phyloP scores from a whole-genome alignment of 2,888 invertebrate species.

The Neoitamus cyanurus region DNA sequence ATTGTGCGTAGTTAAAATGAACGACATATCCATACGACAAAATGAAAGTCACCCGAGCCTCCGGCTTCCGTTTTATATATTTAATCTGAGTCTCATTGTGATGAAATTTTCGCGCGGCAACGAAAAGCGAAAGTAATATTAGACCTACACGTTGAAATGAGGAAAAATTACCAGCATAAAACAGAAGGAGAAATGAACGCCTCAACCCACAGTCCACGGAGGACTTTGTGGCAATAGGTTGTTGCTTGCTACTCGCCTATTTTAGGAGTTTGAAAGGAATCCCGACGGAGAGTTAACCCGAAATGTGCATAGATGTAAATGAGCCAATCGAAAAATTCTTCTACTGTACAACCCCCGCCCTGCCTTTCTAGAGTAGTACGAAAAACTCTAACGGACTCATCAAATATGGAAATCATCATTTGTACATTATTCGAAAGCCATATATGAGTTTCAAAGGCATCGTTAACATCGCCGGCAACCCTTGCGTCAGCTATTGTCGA shows the following conservation, averaged over 20 bases:
- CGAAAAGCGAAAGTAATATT: not conserved
- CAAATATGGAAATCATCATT: constrained; percentile 36
- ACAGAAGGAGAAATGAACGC: not conserved
- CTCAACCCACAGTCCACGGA: not conserved
- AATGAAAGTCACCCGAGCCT: not conserved
- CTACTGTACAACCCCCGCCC: not conserved
- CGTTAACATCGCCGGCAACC: not conserved
- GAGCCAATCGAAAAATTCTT: not conserved
- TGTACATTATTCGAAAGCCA: not conserved
- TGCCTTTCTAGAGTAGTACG: not conserved
- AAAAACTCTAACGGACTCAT: not conserved
- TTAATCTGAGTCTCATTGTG: not conserved
- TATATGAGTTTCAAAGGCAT: not conserved
- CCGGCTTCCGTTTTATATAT: not conserved
- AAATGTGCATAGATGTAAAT: not conserved
- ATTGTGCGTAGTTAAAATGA: not conserved
- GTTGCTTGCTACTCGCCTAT: not conserved
- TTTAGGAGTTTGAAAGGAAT: not conserved
- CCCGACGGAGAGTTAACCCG: not conserved
- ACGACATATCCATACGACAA: not conserved
- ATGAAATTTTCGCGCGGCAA: not conserved
- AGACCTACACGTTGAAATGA: not conserved
- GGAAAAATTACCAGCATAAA: not conserved
- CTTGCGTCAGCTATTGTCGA: not conserved
- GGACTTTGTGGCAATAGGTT: not conserved